phyloP scores from a whole-genome alignment of 2,113 vertebrate genomes.

The Actenoides lindsayi region DNA sequence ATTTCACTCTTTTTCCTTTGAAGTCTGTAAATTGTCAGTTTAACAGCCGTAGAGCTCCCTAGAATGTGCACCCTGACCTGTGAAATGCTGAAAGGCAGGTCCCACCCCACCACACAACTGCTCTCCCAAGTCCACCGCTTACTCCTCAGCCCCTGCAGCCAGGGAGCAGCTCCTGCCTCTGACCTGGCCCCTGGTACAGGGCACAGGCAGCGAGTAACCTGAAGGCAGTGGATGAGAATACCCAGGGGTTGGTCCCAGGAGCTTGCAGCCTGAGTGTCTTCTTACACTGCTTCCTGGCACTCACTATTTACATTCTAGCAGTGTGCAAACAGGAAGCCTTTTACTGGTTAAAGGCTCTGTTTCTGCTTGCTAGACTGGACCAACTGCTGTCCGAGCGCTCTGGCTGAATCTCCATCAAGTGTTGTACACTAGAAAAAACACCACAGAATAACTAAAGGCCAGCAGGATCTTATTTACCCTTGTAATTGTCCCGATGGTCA shows the following conservation, averaged over 20 bases:
- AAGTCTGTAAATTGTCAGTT: neutral
- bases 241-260: neutral
- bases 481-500: neutral
- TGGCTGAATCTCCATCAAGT: neutral
- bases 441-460: neutral
- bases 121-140: too few relatives aligned
- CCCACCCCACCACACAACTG: too few relatives aligned
- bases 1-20: too few relatives aligned
- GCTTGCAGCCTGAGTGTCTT: rapidly evolving
- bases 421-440: neutral
- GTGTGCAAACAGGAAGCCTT: rapidly evolving
- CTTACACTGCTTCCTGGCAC: rapidly evolving
- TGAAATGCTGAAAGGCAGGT: neutral
- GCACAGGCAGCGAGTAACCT: neutral
- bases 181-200: rapidly evolving
- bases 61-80: rapidly evolving
- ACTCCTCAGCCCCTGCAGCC: neutral
- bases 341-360: rapidly evolving
- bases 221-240: neutral
- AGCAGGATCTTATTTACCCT: too few relatives aligned
- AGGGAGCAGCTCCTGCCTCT: neutral
- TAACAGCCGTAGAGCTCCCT: neutral
- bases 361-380: neutral
- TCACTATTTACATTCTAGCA: rapidly evolving
- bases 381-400: neutral